Conservation (phyloP, 2,888 invertebrate genomes). For the Acanthosepion pharaonis region DNA sequence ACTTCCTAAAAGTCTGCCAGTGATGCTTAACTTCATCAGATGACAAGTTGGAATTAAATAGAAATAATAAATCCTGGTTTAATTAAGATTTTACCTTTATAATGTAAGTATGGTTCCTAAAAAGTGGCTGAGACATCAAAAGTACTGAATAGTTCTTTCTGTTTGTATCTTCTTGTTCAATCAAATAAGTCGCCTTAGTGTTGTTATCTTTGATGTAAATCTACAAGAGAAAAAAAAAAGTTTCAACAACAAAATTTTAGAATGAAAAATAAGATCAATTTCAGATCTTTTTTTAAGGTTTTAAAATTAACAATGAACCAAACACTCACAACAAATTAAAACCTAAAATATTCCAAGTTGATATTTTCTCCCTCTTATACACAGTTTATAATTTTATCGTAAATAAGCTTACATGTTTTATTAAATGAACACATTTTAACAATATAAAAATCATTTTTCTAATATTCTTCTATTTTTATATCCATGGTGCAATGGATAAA, state of each 20-base stretch:
- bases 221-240: background rate
- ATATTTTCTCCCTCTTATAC: no score
- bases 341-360: no score
- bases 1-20: no score
- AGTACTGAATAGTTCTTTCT: background rate
- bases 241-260: background rate
- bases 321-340: background rate
- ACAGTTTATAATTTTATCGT: no score
- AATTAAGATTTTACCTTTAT: background rate
- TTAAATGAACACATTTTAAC: no score
- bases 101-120: conserved; percentile 37
- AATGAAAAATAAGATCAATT: no score
- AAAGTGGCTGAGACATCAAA: background rate
- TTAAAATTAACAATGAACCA: background rate
- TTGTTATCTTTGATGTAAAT: conserved; percentile 37
- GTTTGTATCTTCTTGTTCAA: conserved; percentile 24
- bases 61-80: background rate
- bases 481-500: no score
- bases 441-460: no score
- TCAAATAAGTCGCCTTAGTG: background rate
- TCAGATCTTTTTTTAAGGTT: no score
- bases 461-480: no score
- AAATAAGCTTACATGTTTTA: no score
- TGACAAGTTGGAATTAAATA: background rate
- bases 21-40: no score